phyloP scores from a whole-genome alignment of 1,140 invertebrate species.

The Trichomalopsis sarcophagae region DNA sequence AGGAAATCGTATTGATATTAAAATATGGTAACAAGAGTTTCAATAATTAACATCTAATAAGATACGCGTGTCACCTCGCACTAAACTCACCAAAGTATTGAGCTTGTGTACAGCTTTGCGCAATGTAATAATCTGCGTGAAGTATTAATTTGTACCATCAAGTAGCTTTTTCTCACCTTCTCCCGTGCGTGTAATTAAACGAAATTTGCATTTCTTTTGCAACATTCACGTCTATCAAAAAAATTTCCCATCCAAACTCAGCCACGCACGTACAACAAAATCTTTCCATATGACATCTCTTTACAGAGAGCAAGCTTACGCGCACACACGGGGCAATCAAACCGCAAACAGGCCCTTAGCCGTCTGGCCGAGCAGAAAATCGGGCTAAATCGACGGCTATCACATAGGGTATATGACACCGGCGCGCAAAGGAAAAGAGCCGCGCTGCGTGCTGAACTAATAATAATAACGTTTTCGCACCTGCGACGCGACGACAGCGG shows the following conservation, averaged over 20 bases:
- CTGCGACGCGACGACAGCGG: conserved; percentile 57
- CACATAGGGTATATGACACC: background rate
- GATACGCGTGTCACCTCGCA: background rate
- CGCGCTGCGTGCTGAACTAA: conserved; percentile 8
- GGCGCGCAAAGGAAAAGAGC: conserved; percentile 14
- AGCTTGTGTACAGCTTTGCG: background rate
- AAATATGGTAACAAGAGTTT: background rate
- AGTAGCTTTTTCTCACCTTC: background rate
- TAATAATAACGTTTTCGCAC: conserved; percentile 58
- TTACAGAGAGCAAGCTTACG: no score
- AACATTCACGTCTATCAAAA: no score
- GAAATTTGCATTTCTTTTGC: no score
- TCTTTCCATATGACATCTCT: no score
- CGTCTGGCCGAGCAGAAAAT: conserved; percentile 6
- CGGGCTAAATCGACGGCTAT: background rate
- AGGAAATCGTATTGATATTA: background rate
- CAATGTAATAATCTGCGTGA: background rate
- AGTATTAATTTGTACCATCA: background rate
- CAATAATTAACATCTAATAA: conserved; percentile 2
- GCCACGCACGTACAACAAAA: no score
- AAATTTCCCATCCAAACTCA: no score
- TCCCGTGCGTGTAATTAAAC: background rate
- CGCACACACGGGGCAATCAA: background rate
- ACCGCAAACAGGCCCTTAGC: background rate
- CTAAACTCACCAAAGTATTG: background rate